Evolutionary conservation across 2,113 vertebrate genomes (phyloP).

Genomic region (Asarcornis scutulata): DNA sequence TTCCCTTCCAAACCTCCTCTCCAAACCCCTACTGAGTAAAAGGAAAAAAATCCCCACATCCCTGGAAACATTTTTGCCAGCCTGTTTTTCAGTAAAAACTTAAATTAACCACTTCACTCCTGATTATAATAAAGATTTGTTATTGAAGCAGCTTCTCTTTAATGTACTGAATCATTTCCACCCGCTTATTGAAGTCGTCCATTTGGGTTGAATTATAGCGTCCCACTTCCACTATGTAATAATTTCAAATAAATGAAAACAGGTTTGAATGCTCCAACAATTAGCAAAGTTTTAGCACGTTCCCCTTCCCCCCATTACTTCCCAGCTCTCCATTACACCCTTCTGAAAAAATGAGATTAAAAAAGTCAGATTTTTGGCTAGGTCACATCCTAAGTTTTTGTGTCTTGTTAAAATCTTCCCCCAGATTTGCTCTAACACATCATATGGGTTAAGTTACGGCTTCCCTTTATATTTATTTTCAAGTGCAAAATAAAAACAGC

Average conservation of each 20-base stretch:
- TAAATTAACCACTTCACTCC: slow-evolving; percentile 83
- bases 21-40: slow-evolving; percentile 83
- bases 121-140: slow-evolving; percentile 77
- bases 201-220: slow-evolving; percentile 80
- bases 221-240: slow-evolving; percentile 76
- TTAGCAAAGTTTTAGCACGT: slow-evolving; percentile 75
- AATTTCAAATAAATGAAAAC: slow-evolving; percentile 80
- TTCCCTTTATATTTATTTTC: slow-evolving; percentile 49
- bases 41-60: slow-evolving; percentile 75
- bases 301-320: slow-evolving; percentile 26
- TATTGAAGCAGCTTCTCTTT: slow-evolving; percentile 75
- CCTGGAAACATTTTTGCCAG: slow-evolving; percentile 80
- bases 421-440: not conserved
- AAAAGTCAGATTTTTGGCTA: not conserved
- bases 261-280: slow-evolving; percentile 77
- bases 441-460: slow-evolving; percentile 42
- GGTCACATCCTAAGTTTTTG: not conserved
- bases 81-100: slow-evolving; percentile 76
- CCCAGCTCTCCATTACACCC: not conserved
- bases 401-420: slow-evolving; percentile 33
- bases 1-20: slow-evolving; percentile 92
- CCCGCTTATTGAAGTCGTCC: slow-evolving; percentile 74
- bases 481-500: slow-evolving; percentile 59
- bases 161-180: slow-evolving; percentile 78
- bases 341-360: slow-evolving; percentile 36